Conservation (phyloP, 1,140 invertebrate genomes). For the Ostrea denselamellosa region DNA sequence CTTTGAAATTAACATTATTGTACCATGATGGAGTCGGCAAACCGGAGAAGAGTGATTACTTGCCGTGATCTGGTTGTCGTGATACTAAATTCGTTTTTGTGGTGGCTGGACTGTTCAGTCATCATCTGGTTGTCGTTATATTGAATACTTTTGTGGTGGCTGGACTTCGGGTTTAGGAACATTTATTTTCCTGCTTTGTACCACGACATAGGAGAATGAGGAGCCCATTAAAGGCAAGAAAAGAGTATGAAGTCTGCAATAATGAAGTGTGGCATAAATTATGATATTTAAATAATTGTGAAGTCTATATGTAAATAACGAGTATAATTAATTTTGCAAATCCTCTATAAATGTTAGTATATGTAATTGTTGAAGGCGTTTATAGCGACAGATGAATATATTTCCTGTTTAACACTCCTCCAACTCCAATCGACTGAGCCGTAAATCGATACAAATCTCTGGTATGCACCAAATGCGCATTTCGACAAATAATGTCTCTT, state of each 20-base stretch:
- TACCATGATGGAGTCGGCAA: slow-evolving; percentile 21
- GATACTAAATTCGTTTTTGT: slow-evolving; percentile 13
- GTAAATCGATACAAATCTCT: too few relatives aligned
- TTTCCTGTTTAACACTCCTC: background rate
- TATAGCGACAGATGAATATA: background rate
- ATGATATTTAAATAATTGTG: background rate
- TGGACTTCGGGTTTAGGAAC: background rate
- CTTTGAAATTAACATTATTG: slow-evolving; percentile 38
- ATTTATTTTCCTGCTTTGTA: background rate
- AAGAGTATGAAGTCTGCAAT: background rate
- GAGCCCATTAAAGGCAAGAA: background rate
- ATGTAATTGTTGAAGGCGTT: background rate
- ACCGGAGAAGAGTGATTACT: background rate
- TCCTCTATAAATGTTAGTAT: background rate
- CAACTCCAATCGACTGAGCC: too few relatives aligned
- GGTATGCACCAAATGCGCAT: too few relatives aligned
- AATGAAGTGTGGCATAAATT: background rate
- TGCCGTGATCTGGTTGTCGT: background rate
- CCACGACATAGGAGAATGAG: background rate
- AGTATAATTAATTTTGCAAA: background rate
- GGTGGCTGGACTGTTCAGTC: background rate
- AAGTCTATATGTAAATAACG: background rate
- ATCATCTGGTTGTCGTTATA: too few relatives aligned
- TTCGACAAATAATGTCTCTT: too few relatives aligned
- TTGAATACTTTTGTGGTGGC: slow-evolving; percentile 8